phyloP scores from a whole-genome alignment of 2,113 vertebrate genomes.

The Cyprinodon tularosa region DNA sequence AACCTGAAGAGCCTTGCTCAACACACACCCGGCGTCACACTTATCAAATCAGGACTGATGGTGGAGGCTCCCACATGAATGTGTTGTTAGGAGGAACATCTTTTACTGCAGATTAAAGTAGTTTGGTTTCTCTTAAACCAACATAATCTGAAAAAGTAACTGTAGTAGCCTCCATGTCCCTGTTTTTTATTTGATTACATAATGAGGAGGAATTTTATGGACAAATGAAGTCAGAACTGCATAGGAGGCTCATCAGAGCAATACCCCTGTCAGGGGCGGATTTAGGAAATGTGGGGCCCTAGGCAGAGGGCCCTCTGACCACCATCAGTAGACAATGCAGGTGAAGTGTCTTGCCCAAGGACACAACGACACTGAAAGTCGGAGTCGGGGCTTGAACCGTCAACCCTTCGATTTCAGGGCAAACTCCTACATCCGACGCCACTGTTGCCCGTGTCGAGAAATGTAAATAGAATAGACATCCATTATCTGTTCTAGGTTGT shows the following conservation, averaged over 20 bases:
- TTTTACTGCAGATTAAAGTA: not conserved
- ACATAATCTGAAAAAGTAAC: not conserved
- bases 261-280: no score
- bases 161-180: not conserved
- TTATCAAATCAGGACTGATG: slow-evolving; percentile 8
- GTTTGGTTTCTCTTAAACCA: not conserved
- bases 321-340: rapidly evolving
- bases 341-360: rapidly evolving
- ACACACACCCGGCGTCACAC: slow-evolving; percentile 19
- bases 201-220: no score
- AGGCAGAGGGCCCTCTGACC: no score
- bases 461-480: no score
- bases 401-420: no score
- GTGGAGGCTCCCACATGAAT: not conserved
- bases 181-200: no score
- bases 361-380: rapidly evolving
- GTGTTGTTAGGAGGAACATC: not conserved
- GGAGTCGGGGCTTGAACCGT: rapidly evolving
- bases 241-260: no score
- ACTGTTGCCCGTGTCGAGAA: no score
- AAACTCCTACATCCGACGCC: no score
- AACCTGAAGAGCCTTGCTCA: slow-evolving; percentile 25
- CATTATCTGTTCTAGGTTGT: no score
- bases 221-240: no score
- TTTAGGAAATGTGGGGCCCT: no score